These are phyloP conservation scores for Paradoxurus hermaphroditus DNA, from an alignment of 2,113 vertebrate species.

Conservation along the genomic window DNA sequence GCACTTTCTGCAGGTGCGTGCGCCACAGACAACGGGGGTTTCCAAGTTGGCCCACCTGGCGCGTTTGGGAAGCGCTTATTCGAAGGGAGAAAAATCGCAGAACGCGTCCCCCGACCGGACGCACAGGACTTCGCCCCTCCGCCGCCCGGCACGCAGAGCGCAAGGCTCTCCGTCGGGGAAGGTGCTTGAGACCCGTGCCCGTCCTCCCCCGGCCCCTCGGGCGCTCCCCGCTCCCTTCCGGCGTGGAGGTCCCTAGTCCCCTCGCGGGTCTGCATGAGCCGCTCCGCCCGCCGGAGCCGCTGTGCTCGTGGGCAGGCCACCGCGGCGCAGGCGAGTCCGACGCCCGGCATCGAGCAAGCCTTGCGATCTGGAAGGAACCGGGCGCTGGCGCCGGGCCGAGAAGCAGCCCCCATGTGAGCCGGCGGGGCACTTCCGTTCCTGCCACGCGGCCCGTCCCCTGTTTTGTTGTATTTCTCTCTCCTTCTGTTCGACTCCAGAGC, in stretches of 20 bases:
- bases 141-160: rapidly evolving
- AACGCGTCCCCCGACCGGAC: too few relatives aligned
- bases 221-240: too few relatives aligned
- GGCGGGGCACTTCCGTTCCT: neutral
- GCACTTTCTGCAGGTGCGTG: rapidly evolving
- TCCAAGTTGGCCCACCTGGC: neutral
- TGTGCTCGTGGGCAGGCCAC: too few relatives aligned
- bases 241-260: too few relatives aligned
- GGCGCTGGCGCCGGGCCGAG: rapidly evolving
- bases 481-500: rapidly evolving
- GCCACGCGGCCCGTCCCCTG: rapidly evolving
- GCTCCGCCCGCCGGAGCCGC: too few relatives aligned
- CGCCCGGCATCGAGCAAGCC: too few relatives aligned
- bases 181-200: rapidly evolving
- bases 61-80: neutral
- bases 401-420: rapidly evolving
- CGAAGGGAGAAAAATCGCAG: neutral
- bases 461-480: rapidly evolving
- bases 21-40: too few relatives aligned
- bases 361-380: neutral
- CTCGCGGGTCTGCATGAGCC: too few relatives aligned
- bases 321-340: too few relatives aligned
- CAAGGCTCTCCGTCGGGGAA: rapidly evolving
- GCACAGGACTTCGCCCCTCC: rapidly evolving
- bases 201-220: too few relatives aligned